phyloP scores from a whole-genome alignment of 2,888 invertebrate genomes.

The Galerucella pusilla region DNA sequence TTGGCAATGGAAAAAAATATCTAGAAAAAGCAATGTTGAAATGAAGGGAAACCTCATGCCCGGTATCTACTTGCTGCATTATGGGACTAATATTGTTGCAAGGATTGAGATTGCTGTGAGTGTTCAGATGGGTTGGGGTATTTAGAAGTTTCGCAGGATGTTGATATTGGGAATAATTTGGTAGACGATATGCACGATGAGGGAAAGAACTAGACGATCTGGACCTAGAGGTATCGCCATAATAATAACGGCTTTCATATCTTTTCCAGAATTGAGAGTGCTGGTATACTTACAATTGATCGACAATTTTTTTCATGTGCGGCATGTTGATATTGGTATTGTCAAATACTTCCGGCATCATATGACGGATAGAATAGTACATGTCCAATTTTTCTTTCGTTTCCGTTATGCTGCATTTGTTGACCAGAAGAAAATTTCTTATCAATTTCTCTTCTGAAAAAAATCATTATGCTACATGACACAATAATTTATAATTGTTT shows the following conservation, averaged over 20 bases:
- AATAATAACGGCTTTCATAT: no score
- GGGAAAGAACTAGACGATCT: no score
- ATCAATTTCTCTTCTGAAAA: slow-evolving; percentile 48
- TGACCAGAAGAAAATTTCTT: slow-evolving; percentile 49
- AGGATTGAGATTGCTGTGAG: no score
- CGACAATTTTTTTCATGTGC: slow-evolving; percentile 45
- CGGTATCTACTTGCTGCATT: no score
- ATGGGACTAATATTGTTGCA: no score
- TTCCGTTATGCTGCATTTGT: slow-evolving; percentile 53
- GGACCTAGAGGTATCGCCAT: no score
- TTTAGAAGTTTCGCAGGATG: no score
- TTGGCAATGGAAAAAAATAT: slow-evolving; percentile 65
- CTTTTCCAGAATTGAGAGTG: no score
- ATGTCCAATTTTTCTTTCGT: slow-evolving; percentile 54
- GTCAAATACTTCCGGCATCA: slow-evolving; percentile 57
- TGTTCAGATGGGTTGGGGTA: no score
- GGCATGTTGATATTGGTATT: slow-evolving; percentile 48
- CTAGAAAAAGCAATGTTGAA: slow-evolving; percentile 53
- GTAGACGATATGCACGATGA: no score
- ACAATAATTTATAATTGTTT: background rate
- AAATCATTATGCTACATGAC: background rate
- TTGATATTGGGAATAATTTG: no score
- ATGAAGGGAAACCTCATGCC: no score
- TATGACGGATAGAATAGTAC: slow-evolving; percentile 53
- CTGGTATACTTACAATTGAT: slow-evolving; percentile 48